phyloP scores from a whole-genome alignment of 2,797 vertebrate species.

The Oreochromis mossambicus region DNA sequence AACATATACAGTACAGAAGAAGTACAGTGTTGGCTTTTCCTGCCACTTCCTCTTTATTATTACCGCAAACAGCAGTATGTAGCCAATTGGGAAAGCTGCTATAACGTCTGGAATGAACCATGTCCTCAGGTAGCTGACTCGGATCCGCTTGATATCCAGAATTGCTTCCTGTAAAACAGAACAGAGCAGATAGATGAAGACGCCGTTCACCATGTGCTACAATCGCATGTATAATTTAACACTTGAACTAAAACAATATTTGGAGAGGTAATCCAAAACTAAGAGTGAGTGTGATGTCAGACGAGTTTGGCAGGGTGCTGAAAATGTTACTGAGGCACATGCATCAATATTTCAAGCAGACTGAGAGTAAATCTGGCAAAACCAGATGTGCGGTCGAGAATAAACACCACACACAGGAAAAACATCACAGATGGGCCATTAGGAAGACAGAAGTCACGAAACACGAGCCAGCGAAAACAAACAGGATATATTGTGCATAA shows the following conservation, averaged over 20 bases:
- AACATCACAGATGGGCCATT: constrained; percentile 32
- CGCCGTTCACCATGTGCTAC: background rate
- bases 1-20: background rate
- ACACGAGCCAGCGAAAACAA: constrained; percentile 33
- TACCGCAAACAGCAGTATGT: constrained; percentile 80
- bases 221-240: constrained; percentile 23
- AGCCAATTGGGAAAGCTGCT: constrained; percentile 79
- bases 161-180: constrained; percentile 69
- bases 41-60: constrained; percentile 7
- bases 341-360: constrained; percentile 39
- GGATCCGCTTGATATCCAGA: constrained; percentile 77
- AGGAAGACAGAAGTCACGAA: constrained; percentile 16
- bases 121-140: constrained; percentile 74
- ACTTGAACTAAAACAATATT: constrained; percentile 15
- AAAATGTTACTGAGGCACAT: background rate
- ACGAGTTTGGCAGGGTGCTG: background rate
- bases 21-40: background rate
- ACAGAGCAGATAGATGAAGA: constrained; percentile 26
- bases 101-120: constrained; percentile 81
- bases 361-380: constrained; percentile 14
- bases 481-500: constrained; percentile 17
- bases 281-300: background rate
- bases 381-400: constrained; percentile 3
- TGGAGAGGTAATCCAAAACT: constrained; percentile 4
- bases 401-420: background rate